Evolutionary conservation across 2,888 invertebrate species (phyloP).

Genomic region (Drosophila nr. perissopoda): DNA sequence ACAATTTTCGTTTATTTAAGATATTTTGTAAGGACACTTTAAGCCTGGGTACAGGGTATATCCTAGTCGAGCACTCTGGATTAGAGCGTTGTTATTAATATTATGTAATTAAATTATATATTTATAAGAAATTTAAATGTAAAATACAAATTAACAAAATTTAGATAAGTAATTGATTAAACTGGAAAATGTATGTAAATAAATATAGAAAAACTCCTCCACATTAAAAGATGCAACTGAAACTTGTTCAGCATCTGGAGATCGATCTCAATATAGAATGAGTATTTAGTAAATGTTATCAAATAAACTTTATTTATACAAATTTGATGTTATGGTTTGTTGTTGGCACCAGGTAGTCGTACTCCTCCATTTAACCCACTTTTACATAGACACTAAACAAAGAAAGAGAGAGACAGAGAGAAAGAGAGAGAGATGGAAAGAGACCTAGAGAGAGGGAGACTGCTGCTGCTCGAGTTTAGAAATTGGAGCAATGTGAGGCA

Average conservation of each 20-base stretch:
- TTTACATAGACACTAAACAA: slow-evolving; percentile 47
- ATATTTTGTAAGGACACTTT: background rate
- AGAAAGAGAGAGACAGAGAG: slow-evolving; percentile 14
- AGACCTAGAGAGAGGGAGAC: background rate
- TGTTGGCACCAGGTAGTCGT: slow-evolving; percentile 71
- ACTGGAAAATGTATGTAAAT: background rate
- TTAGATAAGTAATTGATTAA: background rate
- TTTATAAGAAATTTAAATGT: background rate
- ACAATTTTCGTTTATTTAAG: slow-evolving; percentile 1
- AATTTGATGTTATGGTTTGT: slow-evolving; percentile 29
- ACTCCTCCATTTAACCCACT: slow-evolving; percentile 43
- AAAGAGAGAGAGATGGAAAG: background rate
- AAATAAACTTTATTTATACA: slow-evolving; percentile 61
- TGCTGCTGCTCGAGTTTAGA: slow-evolving; percentile 14
- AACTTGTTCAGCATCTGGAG: background rate
- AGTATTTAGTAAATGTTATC: slow-evolving; percentile 39
- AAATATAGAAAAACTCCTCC: background rate
- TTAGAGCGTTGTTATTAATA: background rate
- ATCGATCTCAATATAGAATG: slow-evolving; percentile 56
- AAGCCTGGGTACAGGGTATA: slow-evolving; percentile 5
- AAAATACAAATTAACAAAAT: background rate
- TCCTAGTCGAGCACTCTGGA: slow-evolving; percentile 4
- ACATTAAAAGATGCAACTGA: background rate
- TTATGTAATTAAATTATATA: background rate
- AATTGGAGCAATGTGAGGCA: slow-evolving; percentile 59